Evolutionary conservation across 2,113 vertebrate species (phyloP).

Genomic region (Marmota flaviventris): DNA sequence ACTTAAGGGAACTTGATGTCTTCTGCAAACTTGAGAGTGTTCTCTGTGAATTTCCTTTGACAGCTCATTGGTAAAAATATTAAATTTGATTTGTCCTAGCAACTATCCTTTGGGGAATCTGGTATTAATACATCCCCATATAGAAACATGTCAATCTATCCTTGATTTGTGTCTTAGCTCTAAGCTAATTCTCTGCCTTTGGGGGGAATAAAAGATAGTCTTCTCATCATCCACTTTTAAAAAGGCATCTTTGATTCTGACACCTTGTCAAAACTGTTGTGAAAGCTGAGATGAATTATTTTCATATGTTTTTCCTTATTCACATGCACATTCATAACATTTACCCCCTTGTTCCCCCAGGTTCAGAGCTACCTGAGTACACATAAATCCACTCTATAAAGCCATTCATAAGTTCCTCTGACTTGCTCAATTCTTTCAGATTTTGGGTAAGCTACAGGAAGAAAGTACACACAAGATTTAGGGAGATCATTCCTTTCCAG

Average conservation of each 20-base stretch:
- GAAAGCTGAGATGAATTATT: constrained; percentile 52
- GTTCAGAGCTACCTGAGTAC: neutral
- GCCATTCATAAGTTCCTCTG: neutral
- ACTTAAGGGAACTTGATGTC: neutral
- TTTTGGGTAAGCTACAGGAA: neutral
- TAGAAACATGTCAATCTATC: constrained; percentile 53
- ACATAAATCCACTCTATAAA: neutral
- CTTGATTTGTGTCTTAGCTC: constrained; percentile 62
- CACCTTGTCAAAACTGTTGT: constrained; percentile 65
- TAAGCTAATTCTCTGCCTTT: constrained; percentile 57
- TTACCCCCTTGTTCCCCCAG: neutral
- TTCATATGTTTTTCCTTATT: neutral
- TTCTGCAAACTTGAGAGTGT: constrained; percentile 34
- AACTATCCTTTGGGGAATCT: constrained; percentile 14
- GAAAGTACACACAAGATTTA: neutral
- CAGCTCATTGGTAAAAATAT: constrained; percentile 42
- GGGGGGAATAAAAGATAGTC: neutral
- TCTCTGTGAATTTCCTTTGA: constrained; percentile 31
- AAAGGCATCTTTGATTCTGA: constrained; percentile 58
- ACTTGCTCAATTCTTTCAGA: neutral
- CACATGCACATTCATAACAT: neutral
- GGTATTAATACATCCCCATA: constrained; percentile 1
- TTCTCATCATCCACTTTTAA: constrained; percentile 16
- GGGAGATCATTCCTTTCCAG: neutral
- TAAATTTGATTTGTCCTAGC: constrained; percentile 59